Evolutionary conservation across 2,888 invertebrate species (phyloP).

Genomic region (Caenorhabditis virilis): DNA sequence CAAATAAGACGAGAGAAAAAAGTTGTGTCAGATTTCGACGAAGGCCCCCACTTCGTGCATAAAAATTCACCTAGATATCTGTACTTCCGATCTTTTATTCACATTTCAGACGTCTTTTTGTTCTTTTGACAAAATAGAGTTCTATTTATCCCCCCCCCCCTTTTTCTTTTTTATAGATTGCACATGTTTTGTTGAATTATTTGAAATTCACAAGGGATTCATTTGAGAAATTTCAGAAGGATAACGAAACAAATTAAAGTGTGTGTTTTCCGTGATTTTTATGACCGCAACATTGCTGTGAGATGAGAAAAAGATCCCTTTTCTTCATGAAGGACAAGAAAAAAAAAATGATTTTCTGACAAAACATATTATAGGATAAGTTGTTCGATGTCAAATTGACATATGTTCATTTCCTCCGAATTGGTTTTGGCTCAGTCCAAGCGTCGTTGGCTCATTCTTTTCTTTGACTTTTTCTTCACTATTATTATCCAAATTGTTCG

Average conservation of each 20-base stretch:
- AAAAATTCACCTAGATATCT: neutral
- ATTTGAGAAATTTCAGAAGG: too few species aligned
- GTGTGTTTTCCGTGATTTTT: neutral
- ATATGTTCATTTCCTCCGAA: neutral
- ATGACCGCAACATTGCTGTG: too few species aligned
- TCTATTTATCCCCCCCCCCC: neutral
- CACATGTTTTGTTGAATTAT: neutral
- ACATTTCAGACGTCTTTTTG: neutral
- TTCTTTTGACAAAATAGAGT: too few species aligned
- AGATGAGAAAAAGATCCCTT: too few species aligned
- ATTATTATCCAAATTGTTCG: conserved; percentile 36
- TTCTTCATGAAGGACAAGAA: too few species aligned
- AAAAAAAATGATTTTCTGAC: too few species aligned
- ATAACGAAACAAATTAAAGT: neutral
- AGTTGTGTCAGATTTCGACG: conserved; percentile 1
- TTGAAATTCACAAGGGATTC: too few species aligned
- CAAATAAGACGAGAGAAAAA: neutral
- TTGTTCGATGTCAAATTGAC: neutral
- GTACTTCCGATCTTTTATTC: neutral
- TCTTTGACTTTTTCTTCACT: conserved; percentile 23
- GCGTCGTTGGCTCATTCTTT: conserved; percentile 2
- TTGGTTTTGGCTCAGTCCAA: neutral
- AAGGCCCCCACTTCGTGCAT: neutral
- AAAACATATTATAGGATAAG: too few species aligned
- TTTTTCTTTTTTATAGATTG: neutral